Evolutionary conservation across 2,113 vertebrate genomes (phyloP), one percentile per base, ranked within the genome.

Genomic region (Emydocephalus ijimae): DNA sequence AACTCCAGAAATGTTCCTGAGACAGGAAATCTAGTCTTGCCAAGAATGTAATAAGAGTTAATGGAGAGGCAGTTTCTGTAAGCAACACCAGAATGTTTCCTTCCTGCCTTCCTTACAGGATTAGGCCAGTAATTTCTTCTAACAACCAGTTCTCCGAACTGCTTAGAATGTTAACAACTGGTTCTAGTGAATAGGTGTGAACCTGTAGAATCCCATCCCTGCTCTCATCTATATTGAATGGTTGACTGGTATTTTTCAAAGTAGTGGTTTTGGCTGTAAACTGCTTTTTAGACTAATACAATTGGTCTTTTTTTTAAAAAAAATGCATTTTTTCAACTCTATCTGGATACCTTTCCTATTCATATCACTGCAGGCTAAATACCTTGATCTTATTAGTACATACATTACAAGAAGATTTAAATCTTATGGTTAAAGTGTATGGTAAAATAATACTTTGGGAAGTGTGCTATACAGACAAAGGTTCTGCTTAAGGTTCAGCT

Each of bases 401-500:
- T 89, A 39, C 24, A 85, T 89, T 85, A 88, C 91, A 50, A 39
- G n/a, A 0, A 0, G 69, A 0, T 1, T 23, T 89, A 81, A 50
- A 61, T 89, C 0, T 0, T 0, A 1, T 91, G 92, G 6, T 57
- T 56, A 48, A 85, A 59, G 90, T 95, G 95, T 94, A 91, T 94
- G 89, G 91, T 94, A 94, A 94, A 92, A 92, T 12, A 23, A 87
- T 48, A 8, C 69, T 93, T 85, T 55, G n/a, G 88, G 88, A 93
- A 85, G 91, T 69, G 90, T 93, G 24, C 92, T 48, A 11, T 52
- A 88, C 93, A 88, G 93, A 90, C 50, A 91, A 90, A 92, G 93
- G 87, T 69, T 69, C 61, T 14, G 29, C 29, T 61, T 69, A 89
- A 39, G 89, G 43, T 39, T 4, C 20, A 23, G 12, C 3, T 57